Evolutionary conservation across 2,888 invertebrate genomes (phyloP), one percentile per base, ranked within the genome.

Genomic region (Drosophila tripunctata): DNA sequence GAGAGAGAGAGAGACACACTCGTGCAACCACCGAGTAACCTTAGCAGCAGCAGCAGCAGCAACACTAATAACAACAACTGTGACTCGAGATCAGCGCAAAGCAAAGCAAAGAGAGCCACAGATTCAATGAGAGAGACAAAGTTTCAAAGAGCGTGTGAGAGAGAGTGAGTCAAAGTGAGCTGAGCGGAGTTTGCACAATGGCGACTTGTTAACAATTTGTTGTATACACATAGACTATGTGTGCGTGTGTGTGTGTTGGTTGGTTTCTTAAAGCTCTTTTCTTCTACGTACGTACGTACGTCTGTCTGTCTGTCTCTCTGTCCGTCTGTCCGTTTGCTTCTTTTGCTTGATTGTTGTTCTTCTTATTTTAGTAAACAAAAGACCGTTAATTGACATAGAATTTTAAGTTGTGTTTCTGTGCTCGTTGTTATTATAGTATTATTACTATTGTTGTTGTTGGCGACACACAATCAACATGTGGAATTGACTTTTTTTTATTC

Each of bases 321-420:
- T 69, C 36, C 35, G 41, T 27, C 36, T 15, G 7, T 33, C 12
- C 15, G 14, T 38, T 17, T 36, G 15, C 40, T 35, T 36, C 50
- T 52, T 48, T n/a, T n/a, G n/a, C 27, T 27, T 27, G 27, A 27
- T 27, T 27, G 27, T 27, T 27, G 27, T 35, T 36, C 50, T 52
- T 48, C 54, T 51, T 56, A 27, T 56, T 76, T 60, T 61, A 52
- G 75, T 72, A 87, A 88, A 88, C 85, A 87, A 87, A 85, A 77
- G 85, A 88, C 86, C 86, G 86, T 86, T 86, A 86, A 88, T 87
- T 86, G 86, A 88, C 86, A 86, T 87, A 87, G 77, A 87, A 87
- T 73, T 75, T 67, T 63, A 70, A 75, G 72, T 75, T 75, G 60
- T 70, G 12, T 44, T 45, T 54, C 30, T 56, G 41, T 62, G 51